Evolutionary conservation across 2,888 invertebrate species (phyloP).

Genomic region (Limulus polyphemus): DNA sequence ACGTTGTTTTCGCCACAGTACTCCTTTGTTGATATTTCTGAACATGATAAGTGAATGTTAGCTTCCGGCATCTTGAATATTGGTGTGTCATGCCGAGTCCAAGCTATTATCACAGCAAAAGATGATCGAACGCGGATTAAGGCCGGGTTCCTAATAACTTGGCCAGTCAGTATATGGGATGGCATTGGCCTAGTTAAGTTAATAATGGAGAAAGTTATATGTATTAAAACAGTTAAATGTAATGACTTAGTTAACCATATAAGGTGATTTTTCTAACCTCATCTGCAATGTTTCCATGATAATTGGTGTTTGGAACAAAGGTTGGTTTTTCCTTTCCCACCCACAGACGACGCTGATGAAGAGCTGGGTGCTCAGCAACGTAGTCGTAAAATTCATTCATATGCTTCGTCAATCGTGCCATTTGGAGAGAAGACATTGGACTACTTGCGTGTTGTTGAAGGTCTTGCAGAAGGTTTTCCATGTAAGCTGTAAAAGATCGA

Average conservation of each 20-base stretch:
- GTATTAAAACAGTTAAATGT: no score
- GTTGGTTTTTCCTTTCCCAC: slow-evolving; percentile 25
- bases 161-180: no score
- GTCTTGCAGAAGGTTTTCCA: slow-evolving; percentile 17
- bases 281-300: not conserved
- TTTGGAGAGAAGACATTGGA: slow-evolving; percentile 7
- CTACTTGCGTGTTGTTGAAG: slow-evolving; percentile 6
- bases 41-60: no score
- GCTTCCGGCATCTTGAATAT: no score
- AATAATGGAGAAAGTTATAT: no score
- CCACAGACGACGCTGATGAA: slow-evolving; percentile 24
- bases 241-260: not conserved
- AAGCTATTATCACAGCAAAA: no score
- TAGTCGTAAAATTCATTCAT: slow-evolving; percentile 19
- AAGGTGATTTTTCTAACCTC: not conserved
- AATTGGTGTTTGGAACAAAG: slow-evolving; percentile 20
- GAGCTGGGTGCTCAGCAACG: slow-evolving; percentile 24
- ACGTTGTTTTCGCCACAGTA: no score
- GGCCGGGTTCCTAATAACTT: no score
- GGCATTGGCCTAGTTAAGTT: no score
- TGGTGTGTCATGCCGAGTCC: no score
- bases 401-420: slow-evolving; percentile 7
- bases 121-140: no score
- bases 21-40: no score
- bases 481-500: slow-evolving; percentile 11